Base-by-base conservation (phyloP, 1,140 invertebrate genomes). In the Teleopsis dalmanni region DNA sequence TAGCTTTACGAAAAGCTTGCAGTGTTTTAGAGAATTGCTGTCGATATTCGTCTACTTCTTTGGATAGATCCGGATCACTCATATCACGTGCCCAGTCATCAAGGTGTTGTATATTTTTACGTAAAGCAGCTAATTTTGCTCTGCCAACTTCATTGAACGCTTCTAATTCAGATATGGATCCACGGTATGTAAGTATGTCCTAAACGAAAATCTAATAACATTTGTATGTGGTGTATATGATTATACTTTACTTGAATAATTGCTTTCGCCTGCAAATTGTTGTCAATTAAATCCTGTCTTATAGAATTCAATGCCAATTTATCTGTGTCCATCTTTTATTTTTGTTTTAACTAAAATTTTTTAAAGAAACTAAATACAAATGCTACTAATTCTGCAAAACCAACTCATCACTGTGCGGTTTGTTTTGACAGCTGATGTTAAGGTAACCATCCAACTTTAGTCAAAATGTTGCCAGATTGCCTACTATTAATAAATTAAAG, bases 1-100 rank as follows among this genome's bases (percentile, higher is more conserved):
- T 88, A 0, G 85, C 86, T 57, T 87, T 85, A 58, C 84, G 80
- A 65, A 90, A 90, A 41, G 83, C 80, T 54, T 80, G 78, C 51
- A 87, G 70, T 3, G 83, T 79, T 53, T 82, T 82, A 10, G 79
- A 76, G 36, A 87, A 72, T 56, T 87, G 81, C 56, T 84, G 78
- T 37, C 78, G 79, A 56, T 85, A 79, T 23, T 77, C 78, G 35
- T 83, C 78, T 18, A 86, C 73, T 65, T 87, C 82, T 14, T 77
- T 68, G 22, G 77, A 54, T 49, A 86, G 71, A 37, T 78, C 75
- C 13, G 72, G 38, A 65, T 83, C 82, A 23, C 78, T 79, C 49
- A 76, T 76, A 47, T 83, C 81, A 57, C 78, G 80, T 1, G 81
- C 84, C 61, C 83, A 72, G 46, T 79, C 72, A 37, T 79, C 76